A percentile compares a stretch with the other conserved stretches of the same genome.
phyloP scores from a whole-genome alignment of 1,140 invertebrate genomes.

The Halesus radiatus region DNA sequence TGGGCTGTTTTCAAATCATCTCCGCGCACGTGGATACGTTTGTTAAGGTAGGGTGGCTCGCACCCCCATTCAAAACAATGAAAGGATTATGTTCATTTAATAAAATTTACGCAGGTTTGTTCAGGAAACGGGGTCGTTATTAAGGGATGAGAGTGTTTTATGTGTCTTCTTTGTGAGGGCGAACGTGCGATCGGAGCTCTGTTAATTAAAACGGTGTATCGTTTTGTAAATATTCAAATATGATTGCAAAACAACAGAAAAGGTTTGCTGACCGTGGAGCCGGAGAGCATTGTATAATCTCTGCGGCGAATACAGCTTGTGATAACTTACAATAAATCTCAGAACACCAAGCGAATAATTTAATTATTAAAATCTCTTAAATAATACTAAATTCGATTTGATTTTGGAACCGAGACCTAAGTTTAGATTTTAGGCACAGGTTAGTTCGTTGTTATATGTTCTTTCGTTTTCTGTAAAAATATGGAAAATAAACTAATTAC shows the following conservation, averaged over 20 bases:
- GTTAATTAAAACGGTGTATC: constrained; percentile 43
- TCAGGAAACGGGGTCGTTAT: constrained; percentile 31
- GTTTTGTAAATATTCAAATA: constrained; percentile 28
- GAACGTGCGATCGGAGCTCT: constrained; percentile 29
- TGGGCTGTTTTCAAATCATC: constrained; percentile 47
- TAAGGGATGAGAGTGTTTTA: constrained; percentile 39
- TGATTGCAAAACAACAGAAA: constrained; percentile 9
- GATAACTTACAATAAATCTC: background rate
- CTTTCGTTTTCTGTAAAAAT: too few relatives aligned
- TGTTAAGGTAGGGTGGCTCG: constrained; percentile 41
- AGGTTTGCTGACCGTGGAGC: background rate
- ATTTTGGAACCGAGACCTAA: too few relatives aligned
- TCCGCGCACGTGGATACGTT: constrained; percentile 52
- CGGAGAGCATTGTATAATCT: background rate
- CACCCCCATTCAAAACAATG: constrained; percentile 53
- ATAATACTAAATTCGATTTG: too few relatives aligned
- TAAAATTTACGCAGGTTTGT: constrained; percentile 54
- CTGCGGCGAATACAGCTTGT: background rate
- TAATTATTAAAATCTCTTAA: background rate
- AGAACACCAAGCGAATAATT: background rate
- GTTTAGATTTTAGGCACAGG: too few relatives aligned
- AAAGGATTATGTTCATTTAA: constrained; percentile 56
- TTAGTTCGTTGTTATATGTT: too few relatives aligned
- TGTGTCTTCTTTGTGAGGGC: constrained; percentile 30
- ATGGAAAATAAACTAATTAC: too few relatives aligned